Base-by-base conservation (phyloP, 2,888 invertebrate species). In the Norana najaformis region DNA sequence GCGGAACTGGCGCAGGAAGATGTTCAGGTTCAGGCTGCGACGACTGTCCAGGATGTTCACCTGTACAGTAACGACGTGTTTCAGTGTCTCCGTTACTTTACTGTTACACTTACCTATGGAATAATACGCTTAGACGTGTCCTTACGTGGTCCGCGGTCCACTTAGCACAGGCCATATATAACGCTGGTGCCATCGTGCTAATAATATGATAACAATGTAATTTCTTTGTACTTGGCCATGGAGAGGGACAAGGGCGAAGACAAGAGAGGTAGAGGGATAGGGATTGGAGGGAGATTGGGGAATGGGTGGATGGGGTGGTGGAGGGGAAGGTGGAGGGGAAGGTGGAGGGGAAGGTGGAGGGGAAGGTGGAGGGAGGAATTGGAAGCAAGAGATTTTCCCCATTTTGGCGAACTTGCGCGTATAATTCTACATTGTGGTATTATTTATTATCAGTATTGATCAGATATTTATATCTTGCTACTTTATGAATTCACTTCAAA, bases 1-100 rank as follows among this genome's bases (percentile, higher is more conserved):
- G 20, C 93, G 92, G 91, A 94, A 95, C 92, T 95, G 95, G 89
- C 93, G 93, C 90, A 95, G 92, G 92, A 94, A 94, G 89, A 95
- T 94, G 92, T 95, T 95, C 13, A 94, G 93, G 90, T 95, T 94
- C 89, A 95, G 92, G 91, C 94, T 94, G 89, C 94, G 90, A 91
- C 94, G 94, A n/a, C 93, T 93, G 90, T 95, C 95, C 88, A 95
- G 91, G 20, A 95, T 92, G 90, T 93, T 94, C 38, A 94, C 92
- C 94, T 94, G 93, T 16, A 30, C 36, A 36, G 85, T 20, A n/a
- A 69, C 30, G 69, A n/a, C 30, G 30, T 41, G 41, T 20, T 23
- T 47, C 47, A 47, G 47, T 47, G 23, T 23, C 2, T 47, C 69
- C 6, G 69, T 69, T n/a, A 69, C 69, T 11, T 69, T n/a, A 69